Evolutionary conservation across 2,113 vertebrate species (phyloP), one percentile per base, ranked within the genome.

Genomic region (Lota lota): DNA sequence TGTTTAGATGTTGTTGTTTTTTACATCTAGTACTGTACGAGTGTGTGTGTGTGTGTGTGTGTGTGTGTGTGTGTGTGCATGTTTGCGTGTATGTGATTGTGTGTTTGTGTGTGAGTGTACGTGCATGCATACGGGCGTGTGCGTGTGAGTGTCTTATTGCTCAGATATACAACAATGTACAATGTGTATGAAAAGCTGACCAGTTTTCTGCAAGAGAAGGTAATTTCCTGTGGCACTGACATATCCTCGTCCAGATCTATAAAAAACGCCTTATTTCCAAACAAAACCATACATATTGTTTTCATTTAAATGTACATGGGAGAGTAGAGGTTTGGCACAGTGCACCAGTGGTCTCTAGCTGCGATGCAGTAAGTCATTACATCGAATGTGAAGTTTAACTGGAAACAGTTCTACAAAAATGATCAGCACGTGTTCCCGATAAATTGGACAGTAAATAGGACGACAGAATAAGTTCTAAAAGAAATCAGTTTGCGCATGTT

Each of bases 201-300:
- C 36, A 11, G 36, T 3, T 3, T 40, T 40, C 36, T 40, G 36
- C 36, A 10, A 11, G 36, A 40, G 36, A 40, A 40, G 36, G 36
- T 40, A 40, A 11, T 40, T 40, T 40, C 36, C 36, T 40, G 36
- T 40, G 36, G 36, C 36, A 40, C 36, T 40, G 36, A 40, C 36
- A 6, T 40, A 40, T 40, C 36, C 36, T 40, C 36, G 36, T 40
- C 36, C 36, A 40, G 36, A 40, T 40, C 36, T 40, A 40, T 40
- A 40, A 11, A 58, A 61, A 18, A 51, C 62, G 36, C 33, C 53
- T 22, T 64, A 64, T 82, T 78, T 79, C 86, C 80, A 81, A 81
- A 83, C 64, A 50, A 16, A 56, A 73, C 74, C 64, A 75, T 71
- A 79, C 88, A 89, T 73, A 79, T 87, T 88, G 87, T 84, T 88